Conservation (phyloP, 2,113 vertebrate species). For the Vanacampus margaritifer region DNA sequence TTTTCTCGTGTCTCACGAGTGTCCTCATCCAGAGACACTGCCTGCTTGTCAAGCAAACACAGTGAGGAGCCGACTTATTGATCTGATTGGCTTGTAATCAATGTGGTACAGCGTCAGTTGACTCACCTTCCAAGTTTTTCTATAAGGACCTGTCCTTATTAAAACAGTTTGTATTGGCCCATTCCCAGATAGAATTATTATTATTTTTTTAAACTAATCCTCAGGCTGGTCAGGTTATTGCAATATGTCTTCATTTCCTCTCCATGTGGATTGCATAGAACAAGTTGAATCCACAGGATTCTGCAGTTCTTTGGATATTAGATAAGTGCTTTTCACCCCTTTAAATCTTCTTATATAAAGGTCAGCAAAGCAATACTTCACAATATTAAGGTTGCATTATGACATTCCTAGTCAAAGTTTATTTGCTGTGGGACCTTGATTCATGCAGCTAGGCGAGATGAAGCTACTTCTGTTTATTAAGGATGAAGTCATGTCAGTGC, state of each 20-base stretch:
- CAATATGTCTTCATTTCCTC: background rate
- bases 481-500: constrained; percentile 21
- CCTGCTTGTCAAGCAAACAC: constrained; percentile 1
- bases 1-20: background rate
- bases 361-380: background rate
- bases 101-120: background rate
- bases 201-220: background rate
- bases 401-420: constrained; percentile 12
- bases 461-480: constrained; percentile 31
- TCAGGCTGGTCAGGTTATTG: background rate
- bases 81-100: constrained; percentile 4
- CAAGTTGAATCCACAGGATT: background rate
- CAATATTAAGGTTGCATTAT: constrained; percentile 28
- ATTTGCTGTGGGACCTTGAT: constrained; percentile 17
- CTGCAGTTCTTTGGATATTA: background rate
- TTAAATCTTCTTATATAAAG: background rate
- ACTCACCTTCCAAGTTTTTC: background rate
- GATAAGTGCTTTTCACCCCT: background rate
- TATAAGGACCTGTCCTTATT: background rate
- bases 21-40: background rate
- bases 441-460: background rate
- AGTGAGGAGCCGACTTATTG: background rate
- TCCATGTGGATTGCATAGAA: background rate
- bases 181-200: background rate
- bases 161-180: background rate